phyloP scores from a whole-genome alignment of 2,888 invertebrate species.

The Bombyx huttoni region DNA sequence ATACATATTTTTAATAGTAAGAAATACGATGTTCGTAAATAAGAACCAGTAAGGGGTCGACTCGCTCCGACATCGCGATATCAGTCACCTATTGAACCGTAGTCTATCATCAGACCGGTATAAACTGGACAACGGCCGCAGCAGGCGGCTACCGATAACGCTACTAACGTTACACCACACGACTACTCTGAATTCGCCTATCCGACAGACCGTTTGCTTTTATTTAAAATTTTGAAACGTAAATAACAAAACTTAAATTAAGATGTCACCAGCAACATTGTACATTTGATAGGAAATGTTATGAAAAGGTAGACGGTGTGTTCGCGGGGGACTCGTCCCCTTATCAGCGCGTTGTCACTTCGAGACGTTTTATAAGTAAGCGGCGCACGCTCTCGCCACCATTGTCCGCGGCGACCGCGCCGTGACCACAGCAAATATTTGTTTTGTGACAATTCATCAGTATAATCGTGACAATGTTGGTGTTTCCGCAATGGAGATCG shows the following conservation, averaged over 20 bases:
- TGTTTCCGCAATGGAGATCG: slow-evolving; percentile 60
- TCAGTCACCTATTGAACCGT: slow-evolving; percentile 75
- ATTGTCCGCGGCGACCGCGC: slow-evolving; percentile 47
- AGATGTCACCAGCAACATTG: neutral
- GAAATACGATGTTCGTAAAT: slow-evolving; percentile 19
- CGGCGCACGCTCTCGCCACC: slow-evolving; percentile 39
- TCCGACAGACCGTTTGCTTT: slow-evolving; percentile 12
- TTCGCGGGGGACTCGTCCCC: slow-evolving; percentile 60
- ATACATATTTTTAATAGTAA: neutral
- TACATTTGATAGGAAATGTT: neutral
- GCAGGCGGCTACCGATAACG: slow-evolving; percentile 64
- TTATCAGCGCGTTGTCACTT: slow-evolving; percentile 58
- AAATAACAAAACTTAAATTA: neutral
- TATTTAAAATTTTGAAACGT: neutral
- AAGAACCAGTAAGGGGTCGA: slow-evolving; percentile 63
- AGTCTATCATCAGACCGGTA: slow-evolving; percentile 68
- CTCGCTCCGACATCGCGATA: slow-evolving; percentile 47
- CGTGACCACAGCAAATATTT: slow-evolving; percentile 36
- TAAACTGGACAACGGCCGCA: slow-evolving; percentile 68
- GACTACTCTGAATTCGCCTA: slow-evolving; percentile 8
- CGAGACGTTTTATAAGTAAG: slow-evolving; percentile 65
- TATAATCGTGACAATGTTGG: slow-evolving; percentile 39
- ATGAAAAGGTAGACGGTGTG: slow-evolving; percentile 11
- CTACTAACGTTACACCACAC: slow-evolving; percentile 21
- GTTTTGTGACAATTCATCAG: slow-evolving; percentile 18